phyloP scores from a whole-genome alignment of 2,797 vertebrate species.

The Ctenopoma multispine region DNA sequence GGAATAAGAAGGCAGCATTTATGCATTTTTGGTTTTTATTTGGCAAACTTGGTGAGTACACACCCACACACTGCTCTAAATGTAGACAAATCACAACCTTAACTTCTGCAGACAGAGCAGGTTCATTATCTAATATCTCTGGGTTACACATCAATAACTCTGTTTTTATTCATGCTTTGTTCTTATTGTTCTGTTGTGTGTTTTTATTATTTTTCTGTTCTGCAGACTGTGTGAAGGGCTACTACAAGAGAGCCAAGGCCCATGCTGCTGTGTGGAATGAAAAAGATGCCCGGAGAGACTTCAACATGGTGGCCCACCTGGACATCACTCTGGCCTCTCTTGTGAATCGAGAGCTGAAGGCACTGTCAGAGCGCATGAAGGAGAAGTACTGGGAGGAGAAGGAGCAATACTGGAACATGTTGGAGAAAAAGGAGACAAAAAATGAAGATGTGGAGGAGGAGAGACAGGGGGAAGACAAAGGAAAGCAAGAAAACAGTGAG shows the following conservation, averaged over 20 bases:
- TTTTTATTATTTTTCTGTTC: slow-evolving; percentile 9
- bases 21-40: background rate
- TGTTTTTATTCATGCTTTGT: slow-evolving; percentile 5
- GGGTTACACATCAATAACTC: slow-evolving; percentile 26
- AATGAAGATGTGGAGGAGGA: background rate
- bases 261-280: slow-evolving; percentile 95
- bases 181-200: background rate
- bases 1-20: slow-evolving; percentile 6
- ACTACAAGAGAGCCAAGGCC: slow-evolving; percentile 96
- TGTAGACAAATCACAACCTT: slow-evolving; percentile 25
- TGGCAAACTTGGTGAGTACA: slow-evolving; percentile 9
- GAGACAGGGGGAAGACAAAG: background rate
- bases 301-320: slow-evolving; percentile 88
- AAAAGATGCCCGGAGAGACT: slow-evolving; percentile 90
- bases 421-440: slow-evolving; percentile 62
- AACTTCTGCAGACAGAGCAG: slow-evolving; percentile 13
- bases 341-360: slow-evolving; percentile 86
- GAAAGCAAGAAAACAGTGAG: slow-evolving; percentile 15
- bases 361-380: slow-evolving; percentile 85
- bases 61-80: slow-evolving; percentile 14
- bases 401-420: slow-evolving; percentile 86
- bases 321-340: slow-evolving; percentile 88
- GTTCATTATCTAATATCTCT: slow-evolving; percentile 35
- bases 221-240: slow-evolving; percentile 95
- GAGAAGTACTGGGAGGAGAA: slow-evolving; percentile 89